Conservation (phyloP, 2,113 vertebrate species). For the Chaenogobius annularis region DNA sequence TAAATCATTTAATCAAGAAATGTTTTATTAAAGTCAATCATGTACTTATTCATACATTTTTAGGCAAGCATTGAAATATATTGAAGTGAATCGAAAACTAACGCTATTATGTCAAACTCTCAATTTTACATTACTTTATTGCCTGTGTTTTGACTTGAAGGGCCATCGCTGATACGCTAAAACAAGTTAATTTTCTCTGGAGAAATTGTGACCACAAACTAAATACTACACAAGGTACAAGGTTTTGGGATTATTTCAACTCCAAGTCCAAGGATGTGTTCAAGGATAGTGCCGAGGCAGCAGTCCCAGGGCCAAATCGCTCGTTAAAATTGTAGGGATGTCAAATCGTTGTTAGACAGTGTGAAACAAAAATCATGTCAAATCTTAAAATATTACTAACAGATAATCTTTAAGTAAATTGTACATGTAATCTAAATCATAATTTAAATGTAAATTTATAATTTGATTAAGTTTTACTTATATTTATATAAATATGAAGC, state of each 20-base stretch:
- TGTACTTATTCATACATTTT: too few species aligned
- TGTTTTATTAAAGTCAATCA: too few species aligned
- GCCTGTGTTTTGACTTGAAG: neutral
- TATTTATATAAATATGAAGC: too few species aligned
- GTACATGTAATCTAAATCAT: too few species aligned
- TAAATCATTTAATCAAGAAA: too few species aligned
- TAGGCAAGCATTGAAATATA: too few species aligned
- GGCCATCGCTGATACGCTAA: neutral
- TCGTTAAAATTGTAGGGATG: neutral
- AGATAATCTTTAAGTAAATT: too few species aligned
- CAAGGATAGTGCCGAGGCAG: constrained; percentile 14
- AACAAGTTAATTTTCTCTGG: neutral
- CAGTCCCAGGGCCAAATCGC: constrained; percentile 22
- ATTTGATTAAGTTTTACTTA: too few species aligned
- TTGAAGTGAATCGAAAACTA: too few species aligned
- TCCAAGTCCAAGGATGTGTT: constrained; percentile 25
- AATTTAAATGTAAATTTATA: too few species aligned
- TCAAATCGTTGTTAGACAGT: neutral
- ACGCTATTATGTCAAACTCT: neutral
- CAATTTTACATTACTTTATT: neutral
- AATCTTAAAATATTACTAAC: too few species aligned
- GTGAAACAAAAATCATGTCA: too few species aligned
- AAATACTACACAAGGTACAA: neutral
- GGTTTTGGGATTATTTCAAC: constrained; percentile 4
- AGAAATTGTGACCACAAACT: neutral